Evolutionary conservation across 2,888 invertebrate genomes (phyloP).

Genomic region (Caenorhabditis doughertyi): DNA sequence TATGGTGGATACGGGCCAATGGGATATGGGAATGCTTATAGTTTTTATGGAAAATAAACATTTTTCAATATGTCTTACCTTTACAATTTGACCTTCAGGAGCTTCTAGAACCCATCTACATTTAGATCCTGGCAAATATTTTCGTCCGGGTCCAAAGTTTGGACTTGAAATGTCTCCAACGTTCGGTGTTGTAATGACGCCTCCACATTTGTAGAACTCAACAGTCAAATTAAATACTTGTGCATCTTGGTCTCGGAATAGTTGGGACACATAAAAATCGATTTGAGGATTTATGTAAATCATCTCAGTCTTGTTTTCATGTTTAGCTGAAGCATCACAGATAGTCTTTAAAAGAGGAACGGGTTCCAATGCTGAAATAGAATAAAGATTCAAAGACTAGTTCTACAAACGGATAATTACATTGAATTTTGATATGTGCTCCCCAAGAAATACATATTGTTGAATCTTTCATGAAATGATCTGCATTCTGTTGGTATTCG

Average conservation of each 20-base stretch:
- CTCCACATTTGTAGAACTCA: constrained; percentile 63
- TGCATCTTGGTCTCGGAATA: constrained; percentile 9
- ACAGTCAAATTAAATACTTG: constrained; percentile 68
- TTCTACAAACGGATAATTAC: constrained; percentile 23
- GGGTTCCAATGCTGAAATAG: constrained; percentile 47
- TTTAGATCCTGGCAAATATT: constrained; percentile 73
- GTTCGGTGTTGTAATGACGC: constrained; percentile 58
- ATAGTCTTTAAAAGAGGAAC: constrained; percentile 18
- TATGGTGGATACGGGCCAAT: constrained; percentile 53
- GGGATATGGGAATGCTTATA: constrained; percentile 60
- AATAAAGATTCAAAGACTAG: not conserved
- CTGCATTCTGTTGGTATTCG: constrained; percentile 12
- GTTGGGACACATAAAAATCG: constrained; percentile 49
- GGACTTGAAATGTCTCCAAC: constrained; percentile 68
- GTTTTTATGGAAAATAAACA: constrained; percentile 63
- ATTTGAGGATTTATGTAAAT: constrained; percentile 60
- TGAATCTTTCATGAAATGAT: not conserved
- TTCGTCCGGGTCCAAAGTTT: constrained; percentile 60
- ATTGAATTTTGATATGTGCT: constrained; percentile 35
- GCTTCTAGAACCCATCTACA: constrained; percentile 79
- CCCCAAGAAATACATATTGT: constrained; percentile 36
- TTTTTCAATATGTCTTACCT: constrained; percentile 61
- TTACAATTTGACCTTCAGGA: constrained; percentile 77
- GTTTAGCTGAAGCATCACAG: constrained; percentile 10
- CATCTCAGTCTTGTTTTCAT: constrained; percentile 35